phyloP scores from a whole-genome alignment of 2,113 vertebrate genomes.

The Forbesichthys agassizii region DNA sequence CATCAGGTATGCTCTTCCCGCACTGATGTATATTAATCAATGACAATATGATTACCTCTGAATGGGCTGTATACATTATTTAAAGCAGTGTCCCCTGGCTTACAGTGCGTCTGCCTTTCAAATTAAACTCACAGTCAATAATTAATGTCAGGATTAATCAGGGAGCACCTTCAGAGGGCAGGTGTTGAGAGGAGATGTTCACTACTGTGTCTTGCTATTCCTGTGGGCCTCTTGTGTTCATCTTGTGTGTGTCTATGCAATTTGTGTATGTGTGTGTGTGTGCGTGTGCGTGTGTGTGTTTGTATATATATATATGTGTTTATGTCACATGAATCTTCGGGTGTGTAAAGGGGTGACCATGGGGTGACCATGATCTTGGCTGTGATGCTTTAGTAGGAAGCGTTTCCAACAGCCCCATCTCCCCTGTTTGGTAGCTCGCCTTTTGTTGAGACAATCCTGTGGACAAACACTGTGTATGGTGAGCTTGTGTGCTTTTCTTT shows the following conservation, averaged over 20 bases:
- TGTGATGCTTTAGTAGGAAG: constrained; percentile 35
- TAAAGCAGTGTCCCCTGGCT: constrained; percentile 74
- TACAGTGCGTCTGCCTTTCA: constrained; percentile 76
- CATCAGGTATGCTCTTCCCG: constrained; percentile 71
- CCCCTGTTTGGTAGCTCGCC: constrained; percentile 17
- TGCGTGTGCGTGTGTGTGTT: constrained; percentile 3
- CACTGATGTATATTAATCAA: constrained; percentile 91
- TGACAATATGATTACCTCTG: constrained; percentile 93
- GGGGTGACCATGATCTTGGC: constrained; percentile 63
- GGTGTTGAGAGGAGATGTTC: constrained; percentile 51
- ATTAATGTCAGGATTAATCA: constrained; percentile 79
- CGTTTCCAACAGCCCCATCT: constrained; percentile 45
- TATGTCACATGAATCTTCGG: constrained; percentile 2
- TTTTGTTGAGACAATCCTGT: constrained; percentile 34
- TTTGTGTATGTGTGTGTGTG: constrained; percentile 10
- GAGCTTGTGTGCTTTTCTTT: constrained; percentile 44
- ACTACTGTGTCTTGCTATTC: neutral
- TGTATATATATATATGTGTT: neutral
- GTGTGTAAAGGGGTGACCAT: constrained; percentile 56
- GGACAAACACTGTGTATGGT: constrained; percentile 28
- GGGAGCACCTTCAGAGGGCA: constrained; percentile 67
- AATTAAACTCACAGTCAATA: constrained; percentile 80
- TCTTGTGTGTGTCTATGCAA: constrained; percentile 15
- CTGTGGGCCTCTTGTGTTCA: constrained; percentile 25
- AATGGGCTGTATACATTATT: constrained; percentile 79